phyloP scores from a whole-genome alignment of 2,113 vertebrate species.

The Bostrychus sinensis region DNA sequence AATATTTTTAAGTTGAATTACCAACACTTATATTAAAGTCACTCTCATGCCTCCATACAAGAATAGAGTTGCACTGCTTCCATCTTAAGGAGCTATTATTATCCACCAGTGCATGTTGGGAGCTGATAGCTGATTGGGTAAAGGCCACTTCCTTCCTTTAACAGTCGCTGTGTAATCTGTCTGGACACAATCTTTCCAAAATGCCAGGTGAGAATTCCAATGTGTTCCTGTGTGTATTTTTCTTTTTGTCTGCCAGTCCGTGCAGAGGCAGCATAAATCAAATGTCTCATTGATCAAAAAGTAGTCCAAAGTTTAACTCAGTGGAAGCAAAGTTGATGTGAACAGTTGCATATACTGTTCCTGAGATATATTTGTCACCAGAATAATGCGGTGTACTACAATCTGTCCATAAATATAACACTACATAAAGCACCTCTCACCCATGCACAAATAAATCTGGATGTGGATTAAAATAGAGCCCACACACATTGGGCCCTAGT shows the following conservation, averaged over 20 bases:
- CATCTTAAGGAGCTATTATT: slow-evolving; percentile 50
- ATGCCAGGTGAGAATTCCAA: slow-evolving; percentile 12
- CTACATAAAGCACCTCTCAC: background rate
- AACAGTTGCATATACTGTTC: background rate
- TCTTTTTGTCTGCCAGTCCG: slow-evolving; percentile 4
- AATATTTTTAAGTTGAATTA: background rate
- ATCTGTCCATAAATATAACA: slow-evolving; percentile 12
- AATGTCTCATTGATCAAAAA: slow-evolving; percentile 31
- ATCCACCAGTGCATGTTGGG: slow-evolving; percentile 32
- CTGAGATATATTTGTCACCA: slow-evolving; percentile 9
- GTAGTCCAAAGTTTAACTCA: slow-evolving; percentile 3
- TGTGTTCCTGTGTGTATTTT: background rate
- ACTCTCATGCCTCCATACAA: slow-evolving; percentile 19
- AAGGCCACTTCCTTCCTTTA: slow-evolving; percentile 32
- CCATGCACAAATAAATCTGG: slow-evolving; percentile 9
- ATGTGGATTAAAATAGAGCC: slow-evolving; percentile 16
- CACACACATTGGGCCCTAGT: slow-evolving; percentile 11
- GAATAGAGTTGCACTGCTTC: slow-evolving; percentile 14
- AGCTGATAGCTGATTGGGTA: slow-evolving; percentile 44
- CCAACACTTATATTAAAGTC: background rate
- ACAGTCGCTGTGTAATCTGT: slow-evolving; percentile 27
- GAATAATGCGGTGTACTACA: slow-evolving; percentile 8
- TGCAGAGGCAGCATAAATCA: background rate
- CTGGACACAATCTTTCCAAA: slow-evolving; percentile 11
- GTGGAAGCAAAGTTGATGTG: background rate